Base-by-base conservation (phyloP, 2,797 vertebrate genomes). In the Crocodylus rhombifer region DNA sequence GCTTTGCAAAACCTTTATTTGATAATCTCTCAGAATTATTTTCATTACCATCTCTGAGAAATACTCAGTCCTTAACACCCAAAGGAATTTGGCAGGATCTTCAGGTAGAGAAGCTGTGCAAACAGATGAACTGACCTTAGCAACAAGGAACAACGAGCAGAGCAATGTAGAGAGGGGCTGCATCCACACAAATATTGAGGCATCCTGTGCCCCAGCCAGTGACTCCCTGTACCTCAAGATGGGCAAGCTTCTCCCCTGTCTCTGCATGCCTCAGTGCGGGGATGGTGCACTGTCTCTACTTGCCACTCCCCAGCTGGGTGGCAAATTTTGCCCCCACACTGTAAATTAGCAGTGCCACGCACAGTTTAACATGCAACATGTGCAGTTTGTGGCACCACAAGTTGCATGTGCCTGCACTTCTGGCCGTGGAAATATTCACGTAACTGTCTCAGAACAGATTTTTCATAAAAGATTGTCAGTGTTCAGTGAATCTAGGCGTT, bases 1-100 rank as follows among this genome's bases (percentile, higher is more conserved):
- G 77, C 86, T 93, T 82, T 79, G 42, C 91, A 78, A 93, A 84
- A 79, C 69, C 91, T 96, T 74, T 65, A 64, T 85, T 86, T 76
- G 89, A 77, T 93, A 90, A 75, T 57, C 67, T 65, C 82, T 90
- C 84, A 13, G 85, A 23, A 82, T 42, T 83, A 1, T 85, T 89
- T 87, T 86, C 64, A 79, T 85, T 89, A 51, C 76, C 80, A 18
- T 64, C 55, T 93, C 67, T 80, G 82, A 14, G 26, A 69, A 63
- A 10, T 23, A 56, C 78, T 88, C 60, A 77, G 69, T 7, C 75
- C 91, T 82, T 84, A 79, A 82, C 90, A 86, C 91, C 92, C 42
- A 63, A 80, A 94, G 26, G 73, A 33, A n/a, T 67, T 76, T 71
- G 33, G 17, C 60, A 83, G 25, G 14, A 11, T 57, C 55, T 81